Percentiles rank a stretch among this genome's conserved stretches.
phyloP scores from a whole-genome alignment of 1,140 invertebrate species.

The Bradynema listronoti region DNA sequence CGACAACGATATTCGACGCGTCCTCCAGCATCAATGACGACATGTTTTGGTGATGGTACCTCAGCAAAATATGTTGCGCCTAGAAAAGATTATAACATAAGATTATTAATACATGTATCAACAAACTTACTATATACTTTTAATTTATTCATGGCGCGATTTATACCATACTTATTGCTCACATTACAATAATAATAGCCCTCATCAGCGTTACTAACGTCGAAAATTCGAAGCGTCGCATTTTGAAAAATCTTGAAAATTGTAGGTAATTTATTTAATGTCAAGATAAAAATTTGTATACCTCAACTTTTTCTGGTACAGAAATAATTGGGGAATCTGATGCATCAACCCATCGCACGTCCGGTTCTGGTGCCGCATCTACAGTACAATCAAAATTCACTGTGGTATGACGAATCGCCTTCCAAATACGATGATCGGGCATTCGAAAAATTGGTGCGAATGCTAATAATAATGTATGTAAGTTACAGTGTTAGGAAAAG shows the following conservation, averaged over 20 bases:
- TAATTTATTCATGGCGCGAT: conserved; percentile 69
- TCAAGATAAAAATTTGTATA: conserved; percentile 13
- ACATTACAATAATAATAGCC: conserved; percentile 86
- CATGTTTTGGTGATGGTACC: conserved; percentile 69
- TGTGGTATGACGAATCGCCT: conserved; percentile 59
- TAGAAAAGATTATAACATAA: conserved; percentile 20
- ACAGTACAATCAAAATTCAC: conserved; percentile 80
- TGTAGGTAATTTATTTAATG: not conserved
- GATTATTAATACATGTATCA: not conserved
- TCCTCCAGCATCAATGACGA: conserved; percentile 79
- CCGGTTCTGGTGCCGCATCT: conserved; percentile 87
- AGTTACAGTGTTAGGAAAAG: no score
- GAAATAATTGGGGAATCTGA: conserved; percentile 34
- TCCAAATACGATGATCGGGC: conserved; percentile 48
- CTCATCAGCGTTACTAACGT: conserved; percentile 74
- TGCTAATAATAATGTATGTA: conserved; percentile 26
- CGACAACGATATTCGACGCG: conserved; percentile 86
- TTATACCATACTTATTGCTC: conserved; percentile 74
- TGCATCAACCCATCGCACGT: conserved; percentile 79
- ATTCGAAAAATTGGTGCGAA: conserved; percentile 49
- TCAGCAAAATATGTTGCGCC: conserved; percentile 50
- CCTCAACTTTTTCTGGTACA: conserved; percentile 49
- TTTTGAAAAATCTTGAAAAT: conserved; percentile 63
- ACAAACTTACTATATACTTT: conserved; percentile 70
- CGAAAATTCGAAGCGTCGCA: conserved; percentile 77